These are phyloP conservation scores for Andricus curvator DNA, from an alignment of 2,888 invertebrate genomes.

Conservation along the genomic window DNA sequence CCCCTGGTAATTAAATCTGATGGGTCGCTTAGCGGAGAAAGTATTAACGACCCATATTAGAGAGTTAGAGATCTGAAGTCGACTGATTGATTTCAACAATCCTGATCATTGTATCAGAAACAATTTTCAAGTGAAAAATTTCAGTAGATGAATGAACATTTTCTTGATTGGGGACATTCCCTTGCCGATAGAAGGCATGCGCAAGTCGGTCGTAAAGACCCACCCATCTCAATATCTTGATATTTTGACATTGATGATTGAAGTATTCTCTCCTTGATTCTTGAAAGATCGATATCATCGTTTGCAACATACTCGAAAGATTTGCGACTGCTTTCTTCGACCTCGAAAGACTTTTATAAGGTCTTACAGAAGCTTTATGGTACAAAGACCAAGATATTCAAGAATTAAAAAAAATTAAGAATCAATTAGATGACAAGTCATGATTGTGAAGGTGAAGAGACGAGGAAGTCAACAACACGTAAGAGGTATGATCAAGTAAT, in stretches of 20 bases:
- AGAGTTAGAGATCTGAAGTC: conserved; percentile 1
- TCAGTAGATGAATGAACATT: neutral
- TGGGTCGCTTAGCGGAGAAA: conserved; percentile 2
- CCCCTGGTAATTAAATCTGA: conserved; percentile 28
- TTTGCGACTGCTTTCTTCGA: conserved; percentile 4
- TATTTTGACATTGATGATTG: neutral
- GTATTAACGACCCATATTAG: conserved; percentile 9
- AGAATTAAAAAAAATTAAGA: neutral
- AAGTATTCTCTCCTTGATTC: conserved; percentile 24
- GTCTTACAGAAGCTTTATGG: neutral
- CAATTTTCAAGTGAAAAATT: neutral
- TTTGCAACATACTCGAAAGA: neutral
- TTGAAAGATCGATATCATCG: conserved; percentile 15
- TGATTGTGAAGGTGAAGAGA: conserved; percentile 2
- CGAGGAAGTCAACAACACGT: conserved; percentile 6
- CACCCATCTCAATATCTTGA: neutral
- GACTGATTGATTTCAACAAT: conserved; percentile 14
- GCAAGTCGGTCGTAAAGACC: neutral
- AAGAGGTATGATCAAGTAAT: conserved; percentile 14
- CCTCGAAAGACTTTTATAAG: conserved; percentile 7
- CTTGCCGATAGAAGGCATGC: neutral
- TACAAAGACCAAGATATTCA: neutral
- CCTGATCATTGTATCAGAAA: neutral
- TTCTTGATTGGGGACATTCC: neutral
- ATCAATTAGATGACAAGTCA: neutral